phyloP scores from a whole-genome alignment of 37 sponge, comb jelly and placozoan species.

The Aphrocallistes beatrix region DNA sequence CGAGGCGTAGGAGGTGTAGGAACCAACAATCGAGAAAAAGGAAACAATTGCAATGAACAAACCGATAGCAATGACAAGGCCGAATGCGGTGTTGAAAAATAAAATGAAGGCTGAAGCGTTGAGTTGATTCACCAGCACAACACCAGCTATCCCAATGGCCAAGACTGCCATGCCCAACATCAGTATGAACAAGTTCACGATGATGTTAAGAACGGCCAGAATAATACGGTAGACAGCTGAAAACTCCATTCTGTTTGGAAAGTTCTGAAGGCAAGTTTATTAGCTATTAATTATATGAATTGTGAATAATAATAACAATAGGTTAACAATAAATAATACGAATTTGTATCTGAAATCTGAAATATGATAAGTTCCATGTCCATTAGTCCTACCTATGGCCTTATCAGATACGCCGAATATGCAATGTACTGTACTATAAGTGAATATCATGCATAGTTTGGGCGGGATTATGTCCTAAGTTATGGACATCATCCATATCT shows the following conservation, averaged over 20 bases:
- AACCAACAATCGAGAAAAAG: neutral
- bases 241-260: neutral
- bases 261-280: too few relatives aligned
- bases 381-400: too few relatives aligned
- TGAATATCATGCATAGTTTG: too few relatives aligned
- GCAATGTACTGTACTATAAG: too few relatives aligned
- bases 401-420: too few relatives aligned
- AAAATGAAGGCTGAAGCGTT: neutral
- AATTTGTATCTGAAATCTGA: too few relatives aligned
- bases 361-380: too few relatives aligned
- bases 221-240: neutral
- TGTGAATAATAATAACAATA: too few relatives aligned
- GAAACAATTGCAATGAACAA: neutral
- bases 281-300: too few relatives aligned
- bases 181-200: neutral
- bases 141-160: neutral
- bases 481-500: too few relatives aligned
- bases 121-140: neutral
- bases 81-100: neutral
- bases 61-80: neutral
- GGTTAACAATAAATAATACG: too few relatives aligned
- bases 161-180: neutral
- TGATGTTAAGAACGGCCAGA: neutral
- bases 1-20: neutral
- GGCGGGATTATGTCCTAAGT: too few relatives aligned